These are phyloP conservation scores for Podarcis raffonei DNA, from an alignment of 2,113 vertebrate species.

Conservation along the genomic window DNA sequence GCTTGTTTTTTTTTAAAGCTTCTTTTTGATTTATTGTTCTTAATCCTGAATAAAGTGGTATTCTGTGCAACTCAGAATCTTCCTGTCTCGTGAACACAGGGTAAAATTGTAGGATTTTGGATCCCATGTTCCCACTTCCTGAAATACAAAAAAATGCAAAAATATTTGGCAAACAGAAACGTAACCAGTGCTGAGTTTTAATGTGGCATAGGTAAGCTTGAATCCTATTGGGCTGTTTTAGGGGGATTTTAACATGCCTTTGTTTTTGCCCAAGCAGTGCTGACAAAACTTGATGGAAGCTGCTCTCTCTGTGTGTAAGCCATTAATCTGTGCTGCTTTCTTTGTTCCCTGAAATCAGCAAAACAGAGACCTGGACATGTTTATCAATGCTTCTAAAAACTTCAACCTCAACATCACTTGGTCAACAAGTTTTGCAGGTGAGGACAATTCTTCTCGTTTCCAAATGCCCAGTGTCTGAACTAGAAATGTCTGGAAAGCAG, in stretches of 20 bases:
- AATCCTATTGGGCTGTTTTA: background rate
- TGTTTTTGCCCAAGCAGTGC: background rate
- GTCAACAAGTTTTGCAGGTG: conserved; percentile 96
- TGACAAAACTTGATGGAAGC: background rate
- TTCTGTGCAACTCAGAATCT: no score
- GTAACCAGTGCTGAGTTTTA: background rate
- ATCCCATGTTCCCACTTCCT: background rate
- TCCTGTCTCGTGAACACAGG: background rate
- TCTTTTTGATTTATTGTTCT: background rate
- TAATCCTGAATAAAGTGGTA: background rate
- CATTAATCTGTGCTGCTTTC: background rate
- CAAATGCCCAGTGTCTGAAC: background rate
- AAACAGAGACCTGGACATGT: conserved; percentile 97
- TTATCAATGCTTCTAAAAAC: conserved; percentile 98
- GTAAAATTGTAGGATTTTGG: background rate
- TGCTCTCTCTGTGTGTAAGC: conserved; percentile 17
- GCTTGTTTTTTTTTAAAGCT: background rate
- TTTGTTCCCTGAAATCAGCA: conserved; percentile 74
- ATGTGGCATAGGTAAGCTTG: background rate
- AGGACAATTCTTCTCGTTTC: conserved; percentile 10
- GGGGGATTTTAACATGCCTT: background rate
- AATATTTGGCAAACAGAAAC: no score
- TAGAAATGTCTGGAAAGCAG: background rate
- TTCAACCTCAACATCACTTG: conserved; percentile 99
- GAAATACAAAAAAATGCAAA: background rate